phyloP scores from a whole-genome alignment of 2,113 vertebrate species.

The Xiphorhynchus elegans region DNA sequence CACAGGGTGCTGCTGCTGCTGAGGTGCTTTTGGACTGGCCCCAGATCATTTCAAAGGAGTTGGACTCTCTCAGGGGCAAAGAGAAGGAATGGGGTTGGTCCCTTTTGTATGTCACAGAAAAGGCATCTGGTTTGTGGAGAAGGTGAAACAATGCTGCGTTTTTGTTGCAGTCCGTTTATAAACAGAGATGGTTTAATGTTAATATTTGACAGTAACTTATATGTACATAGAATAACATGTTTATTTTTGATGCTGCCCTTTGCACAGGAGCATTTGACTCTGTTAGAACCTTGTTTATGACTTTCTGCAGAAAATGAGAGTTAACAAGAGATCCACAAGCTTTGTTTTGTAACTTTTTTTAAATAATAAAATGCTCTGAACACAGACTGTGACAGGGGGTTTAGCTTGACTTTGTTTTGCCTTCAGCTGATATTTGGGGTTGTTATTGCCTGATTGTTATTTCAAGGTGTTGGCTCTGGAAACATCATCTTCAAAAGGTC shows the following conservation, averaged over 20 bases:
- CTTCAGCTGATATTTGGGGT: background rate
- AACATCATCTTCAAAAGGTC: background rate
- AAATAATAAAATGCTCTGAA: slow-evolving; percentile 18
- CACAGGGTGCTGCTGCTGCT: background rate
- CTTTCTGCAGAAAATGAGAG: background rate
- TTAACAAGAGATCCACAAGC: background rate
- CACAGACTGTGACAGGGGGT: background rate
- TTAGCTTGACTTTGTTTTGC: background rate
- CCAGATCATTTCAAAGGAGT: background rate
- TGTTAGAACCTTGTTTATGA: background rate
- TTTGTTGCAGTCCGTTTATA: background rate
- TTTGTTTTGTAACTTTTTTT: slow-evolving; percentile 12
- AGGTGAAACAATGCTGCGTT: background rate
- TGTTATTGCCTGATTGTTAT: background rate
- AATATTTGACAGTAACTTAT: slow-evolving; percentile 54
- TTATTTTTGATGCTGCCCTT: background rate
- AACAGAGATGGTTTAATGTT: background rate
- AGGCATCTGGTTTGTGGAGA: background rate
- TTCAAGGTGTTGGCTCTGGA: background rate
- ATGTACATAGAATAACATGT: background rate
- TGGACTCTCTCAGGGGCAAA: background rate
- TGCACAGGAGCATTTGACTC: background rate
- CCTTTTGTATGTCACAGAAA: background rate
- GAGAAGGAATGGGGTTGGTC: background rate
- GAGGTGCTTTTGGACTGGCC: background rate